Base-by-base conservation (phyloP, 2,113 vertebrate species). In the Malaclemys terrapin region DNA sequence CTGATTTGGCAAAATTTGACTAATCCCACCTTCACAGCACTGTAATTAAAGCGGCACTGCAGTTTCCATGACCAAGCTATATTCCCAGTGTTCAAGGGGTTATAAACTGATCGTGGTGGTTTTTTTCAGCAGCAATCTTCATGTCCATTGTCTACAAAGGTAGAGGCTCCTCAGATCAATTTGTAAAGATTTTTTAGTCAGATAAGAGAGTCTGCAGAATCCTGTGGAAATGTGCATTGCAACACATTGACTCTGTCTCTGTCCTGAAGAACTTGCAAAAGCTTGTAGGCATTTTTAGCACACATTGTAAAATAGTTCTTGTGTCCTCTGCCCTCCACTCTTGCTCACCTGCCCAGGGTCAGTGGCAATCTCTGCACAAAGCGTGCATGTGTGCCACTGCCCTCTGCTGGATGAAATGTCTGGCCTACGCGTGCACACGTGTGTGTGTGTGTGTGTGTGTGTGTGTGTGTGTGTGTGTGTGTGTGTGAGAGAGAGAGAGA, bases 401-500 rank as follows among this genome's bases (percentile, higher is more conserved):
- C 14, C 62, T 35, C 62, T 38, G 7, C 65, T n/a, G 35, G 65
- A 69, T 69, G 31, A n/a, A 69, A 20, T 35, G 72, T 76, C 38
- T 42, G n/a, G n/a, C 62, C 65, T 69, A 6, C 9, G 2, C 6
- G 7, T 6, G 14, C 12, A 6, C 6, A 31, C 6, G 2, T 45
- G 6, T 45, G 45, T n/a, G 65, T 16, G n/a, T 72, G 19, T 3
- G n/a, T 10, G 35, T 38, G 38, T 38, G 38, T 38, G 38, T 38
- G 38, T 38, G 38, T 38, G 38, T 38, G 38, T 38, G 38, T 10
- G 35, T 38, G 38, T 38, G 38, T 38, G 38, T 38, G 38, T 38
- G 38, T 38, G 38, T 38, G 38, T 38, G 38, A 38, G 38, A 38
- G 38, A 38, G 38, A 38, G 38, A 38, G 38, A 38, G 38, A 38